Conservation (phyloP, 2,888 invertebrate genomes). For the Aphidoletes aphidimyza region DNA sequence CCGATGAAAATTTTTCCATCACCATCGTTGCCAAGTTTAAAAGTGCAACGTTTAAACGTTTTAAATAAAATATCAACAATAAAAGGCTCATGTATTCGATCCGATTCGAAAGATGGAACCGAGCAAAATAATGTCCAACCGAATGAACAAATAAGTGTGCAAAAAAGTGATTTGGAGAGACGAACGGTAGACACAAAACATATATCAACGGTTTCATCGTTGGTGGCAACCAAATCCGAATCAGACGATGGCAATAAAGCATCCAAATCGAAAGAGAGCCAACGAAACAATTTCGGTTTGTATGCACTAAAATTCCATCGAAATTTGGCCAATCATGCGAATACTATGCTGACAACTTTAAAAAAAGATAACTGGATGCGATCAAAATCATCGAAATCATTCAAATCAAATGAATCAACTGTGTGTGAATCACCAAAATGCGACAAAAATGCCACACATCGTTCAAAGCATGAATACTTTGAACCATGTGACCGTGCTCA, state of each 20-base stretch:
- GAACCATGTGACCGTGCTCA: slow-evolving; percentile 56
- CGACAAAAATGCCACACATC: slow-evolving; percentile 20
- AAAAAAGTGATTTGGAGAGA: not conserved
- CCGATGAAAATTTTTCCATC: not conserved
- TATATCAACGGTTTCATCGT: slow-evolving; percentile 58
- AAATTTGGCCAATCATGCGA: slow-evolving; percentile 10
- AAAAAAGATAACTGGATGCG: not conserved
- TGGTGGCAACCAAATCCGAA: slow-evolving; percentile 57
- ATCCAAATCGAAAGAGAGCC: not conserved
- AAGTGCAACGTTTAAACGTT: not conserved
- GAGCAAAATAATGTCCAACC: too few species aligned
- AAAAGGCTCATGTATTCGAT: too few species aligned
- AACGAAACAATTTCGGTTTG: slow-evolving; percentile 56
- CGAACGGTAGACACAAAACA: slow-evolving; percentile 52
- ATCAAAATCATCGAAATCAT: too few species aligned
- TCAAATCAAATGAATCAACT: too few species aligned
- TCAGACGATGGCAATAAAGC: too few species aligned
- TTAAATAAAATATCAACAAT: not conserved
- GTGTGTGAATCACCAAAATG: too few species aligned
- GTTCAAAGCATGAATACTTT: slow-evolving; percentile 58
- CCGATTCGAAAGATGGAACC: too few species aligned
- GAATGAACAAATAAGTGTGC: not conserved
- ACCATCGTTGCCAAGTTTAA: not conserved
- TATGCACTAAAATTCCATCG: slow-evolving; percentile 57
- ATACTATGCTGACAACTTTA: not conserved